Percentiles rank a stretch among this genome's conserved stretches.
Evolutionary conservation across 2,888 invertebrate genomes (phyloP).

Genomic region (Lepidonotus clava): DNA sequence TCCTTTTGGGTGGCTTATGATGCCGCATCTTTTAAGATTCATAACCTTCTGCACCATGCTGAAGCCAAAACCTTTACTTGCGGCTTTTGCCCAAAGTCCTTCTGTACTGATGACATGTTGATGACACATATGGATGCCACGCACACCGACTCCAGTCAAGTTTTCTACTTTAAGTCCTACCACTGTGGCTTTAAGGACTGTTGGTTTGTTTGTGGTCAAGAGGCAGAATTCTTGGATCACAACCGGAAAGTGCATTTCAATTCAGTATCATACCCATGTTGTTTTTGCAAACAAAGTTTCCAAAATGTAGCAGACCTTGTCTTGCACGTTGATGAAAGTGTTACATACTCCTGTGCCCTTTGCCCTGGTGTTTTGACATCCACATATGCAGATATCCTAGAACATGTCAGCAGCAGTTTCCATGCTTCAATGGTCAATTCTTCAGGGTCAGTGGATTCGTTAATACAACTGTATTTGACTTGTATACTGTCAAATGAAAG

Average conservation of each 20-base stretch:
- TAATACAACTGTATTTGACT: not conserved
- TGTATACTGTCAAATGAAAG: not conserved
- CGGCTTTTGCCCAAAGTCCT: not conserved
- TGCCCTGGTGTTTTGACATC: not conserved
- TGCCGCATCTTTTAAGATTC: conserved; percentile 21
- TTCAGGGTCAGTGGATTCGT: not conserved
- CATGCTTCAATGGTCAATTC: not conserved
- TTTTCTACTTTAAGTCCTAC: not conserved
- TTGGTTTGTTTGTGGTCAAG: not conserved
- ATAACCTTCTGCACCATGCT: not conserved
- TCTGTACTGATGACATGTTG: not conserved
- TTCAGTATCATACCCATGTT: not conserved
- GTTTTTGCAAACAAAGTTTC: not conserved
- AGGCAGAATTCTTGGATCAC: not conserved
- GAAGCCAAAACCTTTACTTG: not conserved
- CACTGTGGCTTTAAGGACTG: conserved; percentile 27
- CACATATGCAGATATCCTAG: not conserved
- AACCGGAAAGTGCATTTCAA: not conserved
- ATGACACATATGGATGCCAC: not conserved
- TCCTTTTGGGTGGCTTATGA: not conserved
- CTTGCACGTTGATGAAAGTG: not conserved
- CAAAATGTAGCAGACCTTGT: not conserved
- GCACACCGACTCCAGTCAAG: not conserved
- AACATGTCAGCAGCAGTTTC: not conserved
- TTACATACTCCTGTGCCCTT: not conserved